phyloP scores from a whole-genome alignment of 2,797 vertebrate genomes.

The Liasis olivaceus region DNA sequence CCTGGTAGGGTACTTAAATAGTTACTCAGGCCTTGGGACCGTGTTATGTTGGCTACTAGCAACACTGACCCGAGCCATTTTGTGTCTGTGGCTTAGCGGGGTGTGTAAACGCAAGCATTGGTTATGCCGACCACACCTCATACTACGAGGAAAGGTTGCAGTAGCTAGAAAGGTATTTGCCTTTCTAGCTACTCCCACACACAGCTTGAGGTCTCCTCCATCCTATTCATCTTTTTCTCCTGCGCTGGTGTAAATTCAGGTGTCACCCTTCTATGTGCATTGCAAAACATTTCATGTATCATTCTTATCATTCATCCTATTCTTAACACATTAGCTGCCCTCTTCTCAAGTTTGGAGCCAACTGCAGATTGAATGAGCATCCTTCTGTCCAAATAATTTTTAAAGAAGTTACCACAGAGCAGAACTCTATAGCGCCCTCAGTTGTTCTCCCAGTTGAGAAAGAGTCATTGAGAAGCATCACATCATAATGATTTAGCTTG shows the following conservation, averaged over 20 bases:
- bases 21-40: neutral
- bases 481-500: neutral
- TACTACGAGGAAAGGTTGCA: neutral
- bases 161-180: neutral
- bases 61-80: neutral
- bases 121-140: neutral
- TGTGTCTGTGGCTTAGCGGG: neutral
- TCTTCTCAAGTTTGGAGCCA: neutral
- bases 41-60: neutral
- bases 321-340: neutral
- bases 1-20: neutral
- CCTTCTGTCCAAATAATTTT: neutral
- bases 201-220: neutral
- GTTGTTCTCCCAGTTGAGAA: neutral
- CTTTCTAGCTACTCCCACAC: neutral
- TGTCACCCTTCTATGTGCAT: neutral
- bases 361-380: neutral
- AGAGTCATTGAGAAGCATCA: neutral
- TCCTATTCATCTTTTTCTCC: neutral
- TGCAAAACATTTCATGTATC: neutral
- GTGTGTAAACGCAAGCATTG: neutral
- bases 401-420: neutral
- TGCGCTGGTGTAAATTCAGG: neutral
- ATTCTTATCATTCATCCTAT: neutral
- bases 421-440: neutral